Conservation (phyloP, 1,140 invertebrate species). For the Ephestia elutella region DNA sequence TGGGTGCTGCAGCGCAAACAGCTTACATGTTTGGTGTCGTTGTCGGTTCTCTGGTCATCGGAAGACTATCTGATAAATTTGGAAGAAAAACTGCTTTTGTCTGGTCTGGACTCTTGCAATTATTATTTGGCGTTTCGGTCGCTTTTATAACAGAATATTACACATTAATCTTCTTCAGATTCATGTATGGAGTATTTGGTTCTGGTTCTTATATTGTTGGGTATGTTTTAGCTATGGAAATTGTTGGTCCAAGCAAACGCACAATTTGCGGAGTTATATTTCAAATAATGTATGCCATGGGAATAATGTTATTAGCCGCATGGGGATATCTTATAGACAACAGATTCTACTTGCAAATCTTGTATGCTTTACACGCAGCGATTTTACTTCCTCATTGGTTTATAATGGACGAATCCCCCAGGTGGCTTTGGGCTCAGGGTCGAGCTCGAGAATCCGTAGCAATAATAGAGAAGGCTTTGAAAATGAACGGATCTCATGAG, state of each 20-base stretch:
- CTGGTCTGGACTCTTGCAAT: conserved; percentile 80
- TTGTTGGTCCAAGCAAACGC: conserved; percentile 86
- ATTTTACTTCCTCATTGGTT: conserved; percentile 86
- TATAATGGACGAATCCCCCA: conserved; percentile 87
- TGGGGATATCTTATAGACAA: conserved; percentile 88
- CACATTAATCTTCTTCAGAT: conserved; percentile 80
- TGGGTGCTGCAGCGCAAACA: conserved; percentile 85
- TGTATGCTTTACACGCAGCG: conserved; percentile 83
- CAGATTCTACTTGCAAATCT: conserved; percentile 83
- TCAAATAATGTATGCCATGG: conserved; percentile 85
- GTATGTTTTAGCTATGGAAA: conserved; percentile 89
- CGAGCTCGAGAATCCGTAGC: conserved; percentile 79
- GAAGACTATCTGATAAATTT: conserved; percentile 88
- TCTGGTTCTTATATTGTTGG: conserved; percentile 86
- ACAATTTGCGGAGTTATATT: conserved; percentile 88
- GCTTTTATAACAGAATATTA: conserved; percentile 84
- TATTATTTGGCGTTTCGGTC: conserved; percentile 80
- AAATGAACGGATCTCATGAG: conserved; percentile 78
- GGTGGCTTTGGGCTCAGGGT: conserved; percentile 88
- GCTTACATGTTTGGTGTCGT: conserved; percentile 92
- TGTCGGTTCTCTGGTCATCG: conserved; percentile 85
- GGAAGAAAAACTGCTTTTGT: conserved; percentile 87
- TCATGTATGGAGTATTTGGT: conserved; percentile 85
- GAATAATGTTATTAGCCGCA: conserved; percentile 85
- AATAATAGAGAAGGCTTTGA: conserved; percentile 82